Evolutionary conservation across 2,797 vertebrate species (phyloP), one percentile per base, ranked within the genome.

Genomic region (Heterohyrax brucei): DNA sequence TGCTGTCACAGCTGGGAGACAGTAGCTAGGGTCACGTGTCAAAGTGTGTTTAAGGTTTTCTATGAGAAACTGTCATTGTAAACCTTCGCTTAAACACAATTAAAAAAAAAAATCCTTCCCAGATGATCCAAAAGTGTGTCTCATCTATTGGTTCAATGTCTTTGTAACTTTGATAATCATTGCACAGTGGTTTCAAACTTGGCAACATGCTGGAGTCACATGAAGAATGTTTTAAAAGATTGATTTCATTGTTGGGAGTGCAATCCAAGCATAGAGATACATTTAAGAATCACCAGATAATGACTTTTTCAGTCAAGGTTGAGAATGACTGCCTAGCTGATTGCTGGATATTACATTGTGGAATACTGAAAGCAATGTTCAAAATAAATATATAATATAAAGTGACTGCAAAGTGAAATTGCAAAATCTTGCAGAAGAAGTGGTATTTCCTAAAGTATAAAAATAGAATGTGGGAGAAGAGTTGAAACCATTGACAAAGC

Each of bases 111-210:
- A 28, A 89, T 70, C 18, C 73, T 64, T 89, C 80, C 82, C 19
- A 92, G 44, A 95, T 84, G 93, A 93, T 91, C 19, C 48, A 73
- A 53, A 80, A 12, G 21, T 68, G 5, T 82, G 64, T 70, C 70
- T 85, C 19, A 93, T 16, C 1, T 5, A 81, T 83, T 56, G 39
- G 39, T 22, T 77, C 30, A 81, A 61, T 85, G 66, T 80, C 30
- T 61, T 81, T 59, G 7, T 95, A 85, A 86, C 39, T 93, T 80
- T 89, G 26, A 93, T 87, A 92, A 92, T 94, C 79, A 93, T 7
- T 82, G 10, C 6, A 78, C n/a, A 96, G 46, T 91, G 22, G 7
- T 83, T 93, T 95, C 85, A 91, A 97, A 94, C 16, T 19, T 93
- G 19, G 77, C 12, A 72, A 19, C 33, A 96, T 28, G 81, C 1